These are phyloP conservation scores for Madoqua kirkii DNA, from an alignment of 2,113 vertebrate genomes.

Conservation along the genomic window DNA sequence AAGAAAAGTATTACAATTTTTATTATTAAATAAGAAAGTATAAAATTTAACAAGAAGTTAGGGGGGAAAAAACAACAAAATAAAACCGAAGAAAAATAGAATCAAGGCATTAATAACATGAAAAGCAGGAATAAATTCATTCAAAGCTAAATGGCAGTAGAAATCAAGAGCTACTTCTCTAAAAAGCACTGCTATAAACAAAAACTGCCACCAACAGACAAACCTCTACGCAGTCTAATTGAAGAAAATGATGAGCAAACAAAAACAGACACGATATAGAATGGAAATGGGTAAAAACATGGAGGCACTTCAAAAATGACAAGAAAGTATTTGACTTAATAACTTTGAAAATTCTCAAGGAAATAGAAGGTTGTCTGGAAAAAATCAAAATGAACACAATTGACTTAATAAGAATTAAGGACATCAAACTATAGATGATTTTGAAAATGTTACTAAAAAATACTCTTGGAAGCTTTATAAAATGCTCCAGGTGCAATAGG, in stretches of 20 bases:
- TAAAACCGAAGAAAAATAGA: neutral
- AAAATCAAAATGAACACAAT: neutral
- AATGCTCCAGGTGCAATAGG: neutral
- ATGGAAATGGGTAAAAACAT: neutral
- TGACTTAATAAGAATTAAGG: constrained; percentile 6
- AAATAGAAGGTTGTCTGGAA: neutral
- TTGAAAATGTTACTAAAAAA: neutral
- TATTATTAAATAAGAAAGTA: neutral
- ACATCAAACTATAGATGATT: neutral
- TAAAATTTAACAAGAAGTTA: neutral
- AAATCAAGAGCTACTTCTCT: neutral
- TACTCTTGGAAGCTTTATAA: neutral
- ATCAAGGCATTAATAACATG: neutral
- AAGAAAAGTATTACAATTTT: neutral
- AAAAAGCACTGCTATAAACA: neutral
- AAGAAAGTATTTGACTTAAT: neutral
- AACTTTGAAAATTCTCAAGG: constrained; percentile 2
- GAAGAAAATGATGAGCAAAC: neutral
- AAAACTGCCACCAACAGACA: neutral
- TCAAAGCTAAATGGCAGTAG: neutral
- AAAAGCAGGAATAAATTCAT: neutral
- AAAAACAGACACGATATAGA: neutral
- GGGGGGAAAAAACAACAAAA: neutral
- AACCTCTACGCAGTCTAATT: neutral
- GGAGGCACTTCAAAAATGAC: neutral